Evolutionary conservation across 2,797 vertebrate species (phyloP).

Genomic region (Falco concolor): DNA sequence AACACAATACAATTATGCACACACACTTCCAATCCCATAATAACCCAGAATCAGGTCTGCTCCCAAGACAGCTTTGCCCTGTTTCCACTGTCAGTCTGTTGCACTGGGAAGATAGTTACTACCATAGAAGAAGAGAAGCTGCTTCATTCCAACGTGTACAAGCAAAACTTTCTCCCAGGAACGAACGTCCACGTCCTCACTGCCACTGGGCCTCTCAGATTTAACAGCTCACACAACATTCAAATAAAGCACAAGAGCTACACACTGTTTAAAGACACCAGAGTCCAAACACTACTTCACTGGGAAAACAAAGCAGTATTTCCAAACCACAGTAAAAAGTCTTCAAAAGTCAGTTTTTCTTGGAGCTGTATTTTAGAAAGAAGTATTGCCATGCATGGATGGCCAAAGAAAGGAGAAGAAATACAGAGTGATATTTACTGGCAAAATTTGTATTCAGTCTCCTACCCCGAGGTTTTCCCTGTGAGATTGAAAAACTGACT

Average conservation of each 20-base stretch:
- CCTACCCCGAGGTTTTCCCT: not conserved
- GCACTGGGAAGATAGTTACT: not conserved
- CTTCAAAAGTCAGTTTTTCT: conserved; percentile 13
- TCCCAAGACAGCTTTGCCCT: not conserved
- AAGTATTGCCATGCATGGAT: not conserved
- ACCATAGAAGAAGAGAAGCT: not conserved
- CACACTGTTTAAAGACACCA: not conserved
- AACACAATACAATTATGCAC: not conserved
- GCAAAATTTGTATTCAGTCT: not conserved
- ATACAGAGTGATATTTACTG: not conserved
- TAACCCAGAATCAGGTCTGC: not conserved
- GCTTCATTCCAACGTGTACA: not conserved
- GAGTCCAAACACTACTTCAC: not conserved
- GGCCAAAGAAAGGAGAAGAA: not conserved
- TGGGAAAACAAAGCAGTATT: not conserved
- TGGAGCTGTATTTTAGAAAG: conserved; percentile 3
- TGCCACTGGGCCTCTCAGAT: not conserved
- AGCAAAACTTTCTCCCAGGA: not conserved
- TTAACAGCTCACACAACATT: not conserved
- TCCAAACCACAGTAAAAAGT: conserved; percentile 5
- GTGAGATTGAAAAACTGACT: not conserved
- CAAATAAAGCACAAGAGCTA: not conserved
- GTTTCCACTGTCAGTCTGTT: not conserved
- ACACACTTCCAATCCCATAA: not conserved
- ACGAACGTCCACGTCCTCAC: not conserved